Conservation (phyloP, 2,888 invertebrate species). For the Conomelus anceps region DNA sequence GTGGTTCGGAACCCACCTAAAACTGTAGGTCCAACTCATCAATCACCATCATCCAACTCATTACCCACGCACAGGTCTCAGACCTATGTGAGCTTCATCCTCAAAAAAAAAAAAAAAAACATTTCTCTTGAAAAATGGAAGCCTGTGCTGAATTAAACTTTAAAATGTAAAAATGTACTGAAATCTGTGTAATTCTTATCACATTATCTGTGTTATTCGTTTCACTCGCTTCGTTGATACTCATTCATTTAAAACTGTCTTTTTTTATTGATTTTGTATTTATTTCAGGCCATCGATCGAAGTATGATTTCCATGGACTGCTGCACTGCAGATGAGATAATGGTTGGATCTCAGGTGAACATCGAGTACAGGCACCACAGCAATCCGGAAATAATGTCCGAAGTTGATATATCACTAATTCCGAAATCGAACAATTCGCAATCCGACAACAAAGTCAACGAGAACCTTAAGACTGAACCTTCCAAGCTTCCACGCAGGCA, state of each 20-base stretch:
- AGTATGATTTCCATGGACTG: conserved; percentile 1
- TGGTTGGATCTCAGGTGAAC: neutral
- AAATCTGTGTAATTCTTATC: too few species aligned
- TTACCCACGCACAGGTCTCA: too few species aligned
- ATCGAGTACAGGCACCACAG: neutral
- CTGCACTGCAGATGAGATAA: neutral
- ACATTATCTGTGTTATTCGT: too few species aligned
- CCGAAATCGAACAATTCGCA: neutral
- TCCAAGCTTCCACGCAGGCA: neutral
- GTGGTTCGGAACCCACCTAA: too few species aligned
- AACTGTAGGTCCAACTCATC: too few species aligned
- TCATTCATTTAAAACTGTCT: neutral
- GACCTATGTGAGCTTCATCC: too few species aligned
- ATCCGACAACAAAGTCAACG: neutral
- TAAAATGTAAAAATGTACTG: too few species aligned
- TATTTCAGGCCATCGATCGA: neutral
- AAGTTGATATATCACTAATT: neutral
- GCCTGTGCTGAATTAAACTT: too few species aligned
- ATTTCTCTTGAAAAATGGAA: too few species aligned
- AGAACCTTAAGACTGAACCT: neutral
- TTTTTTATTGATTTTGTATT: neutral
- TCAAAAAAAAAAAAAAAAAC: too few species aligned
- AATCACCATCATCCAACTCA: too few species aligned
- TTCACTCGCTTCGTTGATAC: too few species aligned
- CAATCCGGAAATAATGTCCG: neutral